phyloP scores from a whole-genome alignment of 1,140 invertebrate species.

The Drosophila aff. region DNA sequence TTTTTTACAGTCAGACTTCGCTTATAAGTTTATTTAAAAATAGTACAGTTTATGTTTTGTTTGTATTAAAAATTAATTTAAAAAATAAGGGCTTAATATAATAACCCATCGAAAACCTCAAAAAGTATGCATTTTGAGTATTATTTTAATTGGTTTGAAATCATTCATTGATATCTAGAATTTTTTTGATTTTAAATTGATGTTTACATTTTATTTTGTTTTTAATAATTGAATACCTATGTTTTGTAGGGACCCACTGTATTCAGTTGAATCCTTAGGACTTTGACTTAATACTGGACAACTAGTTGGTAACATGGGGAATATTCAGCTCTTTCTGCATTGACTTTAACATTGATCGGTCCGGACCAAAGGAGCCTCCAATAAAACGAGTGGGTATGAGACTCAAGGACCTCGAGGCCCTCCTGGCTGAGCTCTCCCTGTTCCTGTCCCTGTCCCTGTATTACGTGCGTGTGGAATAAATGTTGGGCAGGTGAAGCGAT shows the following conservation, averaged over 20 bases:
- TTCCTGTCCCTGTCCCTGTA: not conserved
- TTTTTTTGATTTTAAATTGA: too few species aligned
- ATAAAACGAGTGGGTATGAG: not conserved
- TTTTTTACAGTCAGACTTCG: conserved; percentile 11
- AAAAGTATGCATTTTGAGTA: too few species aligned
- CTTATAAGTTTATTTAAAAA: not conserved
- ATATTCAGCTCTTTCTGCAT: conserved; percentile 61
- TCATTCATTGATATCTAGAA: too few species aligned
- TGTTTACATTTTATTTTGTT: not conserved
- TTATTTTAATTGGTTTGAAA: too few species aligned
- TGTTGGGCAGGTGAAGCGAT: conserved; percentile 54
- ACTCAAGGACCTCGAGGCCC: conserved; percentile 2
- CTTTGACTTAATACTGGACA: conserved; percentile 52
- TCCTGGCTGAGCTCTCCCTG: not conserved
- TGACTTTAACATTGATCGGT: conserved; percentile 81
- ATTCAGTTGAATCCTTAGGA: conserved; percentile 1
- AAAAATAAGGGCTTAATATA: not conserved
- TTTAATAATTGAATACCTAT: not conserved
- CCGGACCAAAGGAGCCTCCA: conserved; percentile 8
- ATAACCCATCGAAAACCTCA: too few species aligned
- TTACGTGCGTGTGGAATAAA: conserved; percentile 17
- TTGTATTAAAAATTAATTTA: not conserved
- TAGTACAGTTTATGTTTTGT: not conserved
- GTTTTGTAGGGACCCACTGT: not conserved
- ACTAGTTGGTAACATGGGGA: conserved; percentile 33